These are phyloP conservation scores for Dryobates pubescens DNA, from an alignment of 2,797 vertebrate species.

Conservation along the genomic window DNA sequence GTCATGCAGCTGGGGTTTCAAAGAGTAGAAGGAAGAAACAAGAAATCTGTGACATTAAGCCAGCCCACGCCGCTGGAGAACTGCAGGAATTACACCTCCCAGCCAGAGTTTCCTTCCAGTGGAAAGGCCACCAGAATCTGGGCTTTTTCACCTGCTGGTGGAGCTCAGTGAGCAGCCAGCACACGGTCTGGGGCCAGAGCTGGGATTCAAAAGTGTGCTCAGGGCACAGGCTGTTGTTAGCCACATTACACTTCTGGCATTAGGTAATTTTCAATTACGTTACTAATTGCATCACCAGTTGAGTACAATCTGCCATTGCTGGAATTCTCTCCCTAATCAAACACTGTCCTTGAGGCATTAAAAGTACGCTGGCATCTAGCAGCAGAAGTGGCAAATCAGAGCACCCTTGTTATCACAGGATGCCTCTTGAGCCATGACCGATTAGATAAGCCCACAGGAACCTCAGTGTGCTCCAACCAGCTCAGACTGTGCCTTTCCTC, in stretches of 20 bases:
- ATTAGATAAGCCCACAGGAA: constrained; percentile 7
- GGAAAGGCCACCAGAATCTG: neutral
- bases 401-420: neutral
- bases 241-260: constrained; percentile 10
- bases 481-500: neutral
- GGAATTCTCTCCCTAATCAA: constrained; percentile 37
- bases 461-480: neutral
- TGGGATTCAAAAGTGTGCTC: neutral
- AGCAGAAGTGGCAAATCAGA: constrained; percentile 1
- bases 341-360: neutral
- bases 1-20: neutral
- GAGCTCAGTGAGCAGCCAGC: neutral
- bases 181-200: neutral
- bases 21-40: neutral
- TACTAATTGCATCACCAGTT: constrained; percentile 53
- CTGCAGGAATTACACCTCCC: neutral
- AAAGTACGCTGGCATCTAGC: neutral
- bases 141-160: neutral
- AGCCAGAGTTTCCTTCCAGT: neutral
- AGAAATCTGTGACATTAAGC: neutral
- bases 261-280: constrained; percentile 15
- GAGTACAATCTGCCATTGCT: constrained; percentile 51
- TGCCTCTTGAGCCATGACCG: neutral
- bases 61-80: fast-evolving
- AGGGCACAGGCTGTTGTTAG: neutral